These are phyloP conservation scores for Achatina immaculata DNA, from an alignment of 1,140 invertebrate species.

Conservation along the genomic window DNA sequence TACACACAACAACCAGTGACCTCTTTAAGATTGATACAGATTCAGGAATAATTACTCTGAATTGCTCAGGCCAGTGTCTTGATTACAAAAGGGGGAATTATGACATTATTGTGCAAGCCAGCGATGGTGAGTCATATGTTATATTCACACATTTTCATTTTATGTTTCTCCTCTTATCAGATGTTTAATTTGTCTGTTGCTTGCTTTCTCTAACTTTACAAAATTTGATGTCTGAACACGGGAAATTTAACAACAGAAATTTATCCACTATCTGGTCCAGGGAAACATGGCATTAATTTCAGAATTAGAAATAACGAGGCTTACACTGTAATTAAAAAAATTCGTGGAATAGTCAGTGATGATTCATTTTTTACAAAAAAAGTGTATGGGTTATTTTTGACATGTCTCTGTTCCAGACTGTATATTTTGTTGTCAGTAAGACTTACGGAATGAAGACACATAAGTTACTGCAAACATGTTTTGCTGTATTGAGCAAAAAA, in stretches of 20 bases:
- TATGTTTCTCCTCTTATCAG: not conserved
- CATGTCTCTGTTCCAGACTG: no score
- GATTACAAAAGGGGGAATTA: conserved; percentile 30
- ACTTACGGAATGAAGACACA: not conserved
- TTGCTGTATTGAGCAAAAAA: not conserved
- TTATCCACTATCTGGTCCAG: not conserved
- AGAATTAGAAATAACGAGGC: not conserved
- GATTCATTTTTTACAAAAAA: no score
- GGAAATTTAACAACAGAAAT: no score
- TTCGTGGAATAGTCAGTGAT: no score
- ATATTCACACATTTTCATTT: not conserved
- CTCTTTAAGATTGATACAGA: conserved; percentile 32
- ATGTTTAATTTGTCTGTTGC: not conserved
- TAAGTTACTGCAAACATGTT: not conserved
- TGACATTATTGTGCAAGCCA: conserved; percentile 38
- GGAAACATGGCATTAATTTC: not conserved
- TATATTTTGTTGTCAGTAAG: not conserved
- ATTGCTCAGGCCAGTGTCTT: conserved; percentile 39
- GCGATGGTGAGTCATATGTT: conserved; percentile 43
- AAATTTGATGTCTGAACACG: no score
- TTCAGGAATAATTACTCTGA: conserved; percentile 39
- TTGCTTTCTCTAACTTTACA: not conserved
- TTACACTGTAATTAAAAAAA: no score
- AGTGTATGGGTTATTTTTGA: no score
- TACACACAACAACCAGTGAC: not conserved